A percentile compares a stretch with the other conserved stretches of the same genome.
These are phyloP conservation scores for Atherinosoma microstoma DNA, from an alignment of 2,797 vertebrate genomes.

Conservation along the genomic window DNA sequence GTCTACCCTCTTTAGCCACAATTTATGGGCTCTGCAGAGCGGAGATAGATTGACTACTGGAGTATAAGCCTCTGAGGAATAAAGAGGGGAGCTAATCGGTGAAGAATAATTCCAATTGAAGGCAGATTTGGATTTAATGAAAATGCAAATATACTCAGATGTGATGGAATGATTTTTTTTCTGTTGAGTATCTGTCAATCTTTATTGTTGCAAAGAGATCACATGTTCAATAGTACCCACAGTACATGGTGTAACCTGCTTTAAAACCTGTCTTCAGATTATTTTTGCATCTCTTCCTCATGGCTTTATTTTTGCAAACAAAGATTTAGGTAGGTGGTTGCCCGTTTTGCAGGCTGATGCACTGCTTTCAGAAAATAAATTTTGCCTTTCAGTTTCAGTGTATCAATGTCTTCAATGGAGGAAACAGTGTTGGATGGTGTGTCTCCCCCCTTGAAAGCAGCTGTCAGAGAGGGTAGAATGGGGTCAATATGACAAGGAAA, in stretches of 20 bases:
- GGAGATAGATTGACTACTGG: conserved; percentile 77
- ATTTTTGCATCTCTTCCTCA: background rate
- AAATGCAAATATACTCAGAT: conserved; percentile 77
- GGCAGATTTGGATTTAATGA: conserved; percentile 79
- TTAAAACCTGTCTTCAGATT: conserved; percentile 9
- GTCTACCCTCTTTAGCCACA: conserved; percentile 79
- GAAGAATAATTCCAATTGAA: conserved; percentile 76
- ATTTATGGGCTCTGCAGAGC: conserved; percentile 78
- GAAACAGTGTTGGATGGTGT: background rate
- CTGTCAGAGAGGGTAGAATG: background rate
- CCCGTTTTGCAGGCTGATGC: background rate
- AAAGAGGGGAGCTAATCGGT: conserved; percentile 74
- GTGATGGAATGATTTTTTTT: conserved; percentile 72
- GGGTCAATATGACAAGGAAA: background rate
- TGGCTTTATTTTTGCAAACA: background rate
- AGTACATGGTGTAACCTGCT: background rate
- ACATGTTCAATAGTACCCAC: background rate
- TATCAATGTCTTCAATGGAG: background rate
- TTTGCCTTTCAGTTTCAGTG: background rate
- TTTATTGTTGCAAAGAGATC: conserved; percentile 19
- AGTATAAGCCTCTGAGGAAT: conserved; percentile 75
- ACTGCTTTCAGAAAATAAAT: background rate
- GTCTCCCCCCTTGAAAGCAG: background rate
- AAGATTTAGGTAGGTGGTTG: background rate
- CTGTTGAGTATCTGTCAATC: conserved; percentile 35